These are phyloP conservation scores for Gnathonemus echidnorhynchus DNA, from an alignment of 2,113 vertebrate genomes.

Conservation along the genomic window DNA sequence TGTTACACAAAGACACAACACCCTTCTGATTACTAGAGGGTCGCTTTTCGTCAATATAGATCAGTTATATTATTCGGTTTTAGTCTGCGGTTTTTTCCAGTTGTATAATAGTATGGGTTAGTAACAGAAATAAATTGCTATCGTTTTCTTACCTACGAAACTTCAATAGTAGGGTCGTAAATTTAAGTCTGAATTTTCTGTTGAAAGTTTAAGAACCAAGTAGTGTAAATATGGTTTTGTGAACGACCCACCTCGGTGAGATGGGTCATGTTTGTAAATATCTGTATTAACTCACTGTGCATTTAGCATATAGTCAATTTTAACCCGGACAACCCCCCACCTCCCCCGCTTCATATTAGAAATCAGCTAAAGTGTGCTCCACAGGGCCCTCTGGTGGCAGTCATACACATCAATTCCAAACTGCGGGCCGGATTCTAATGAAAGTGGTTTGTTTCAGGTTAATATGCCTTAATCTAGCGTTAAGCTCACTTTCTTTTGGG, in stretches of 20 bases:
- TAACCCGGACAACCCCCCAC: background rate
- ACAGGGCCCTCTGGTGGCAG: background rate
- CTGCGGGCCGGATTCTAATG: background rate
- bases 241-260: background rate
- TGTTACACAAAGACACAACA: conserved; percentile 16
- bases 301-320: background rate
- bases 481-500: background rate
- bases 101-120: rapidly evolving
- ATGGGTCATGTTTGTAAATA: background rate
- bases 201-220: background rate
- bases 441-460: background rate
- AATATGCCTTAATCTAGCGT: background rate
- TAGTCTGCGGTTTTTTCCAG: rapidly evolving
- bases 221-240: background rate
- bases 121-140: too few species aligned
- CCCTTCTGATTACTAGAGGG: conserved; percentile 17
- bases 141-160: rapidly evolving
- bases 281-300: background rate
- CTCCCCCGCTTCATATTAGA: background rate
- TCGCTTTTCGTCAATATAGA: rapidly evolving
- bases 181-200: background rate
- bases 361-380: background rate
- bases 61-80: rapidly evolving
- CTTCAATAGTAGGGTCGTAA: rapidly evolving
- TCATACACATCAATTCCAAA: background rate